phyloP scores from a whole-genome alignment of 2,113 vertebrate species.

The Podilymbus podiceps region DNA sequence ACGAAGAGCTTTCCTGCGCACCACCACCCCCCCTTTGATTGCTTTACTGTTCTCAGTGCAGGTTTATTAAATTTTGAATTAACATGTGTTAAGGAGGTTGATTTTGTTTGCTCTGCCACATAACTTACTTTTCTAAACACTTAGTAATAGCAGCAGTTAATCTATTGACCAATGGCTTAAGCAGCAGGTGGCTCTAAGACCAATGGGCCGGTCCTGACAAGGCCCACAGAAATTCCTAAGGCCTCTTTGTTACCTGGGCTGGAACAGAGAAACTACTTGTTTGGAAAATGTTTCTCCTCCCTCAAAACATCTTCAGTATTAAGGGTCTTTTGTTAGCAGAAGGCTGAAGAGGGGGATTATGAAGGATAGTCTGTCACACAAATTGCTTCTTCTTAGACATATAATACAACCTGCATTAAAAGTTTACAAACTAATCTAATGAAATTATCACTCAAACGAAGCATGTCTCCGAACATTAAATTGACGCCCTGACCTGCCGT shows the following conservation, averaged over 20 bases:
- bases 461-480: constrained; percentile 67
- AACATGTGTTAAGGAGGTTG: constrained; percentile 81
- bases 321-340: constrained; percentile 77
- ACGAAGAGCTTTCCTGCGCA: constrained; percentile 8
- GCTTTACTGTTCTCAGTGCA: constrained; percentile 63
- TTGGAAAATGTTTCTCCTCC: constrained; percentile 85
- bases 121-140: constrained; percentile 82
- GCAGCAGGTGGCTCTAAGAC: constrained; percentile 80
- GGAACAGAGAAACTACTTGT: constrained; percentile 77
- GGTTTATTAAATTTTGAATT: constrained; percentile 83
- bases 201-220: constrained; percentile 70
- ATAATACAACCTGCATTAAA: constrained; percentile 71
- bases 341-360: constrained; percentile 82
- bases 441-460: constrained; percentile 76
- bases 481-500: constrained; percentile 4
- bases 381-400: constrained; percentile 76
- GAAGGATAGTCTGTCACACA: constrained; percentile 77
- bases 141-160: constrained; percentile 80
- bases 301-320: constrained; percentile 81
- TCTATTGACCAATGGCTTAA: constrained; percentile 84
- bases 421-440: constrained; percentile 78
- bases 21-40: constrained; percentile 21
- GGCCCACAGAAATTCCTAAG: constrained; percentile 76
- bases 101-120: constrained; percentile 83
- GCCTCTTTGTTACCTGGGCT: constrained; percentile 83